phyloP scores from a whole-genome alignment of 2,888 invertebrate species.

The Epiblema foenella region DNA sequence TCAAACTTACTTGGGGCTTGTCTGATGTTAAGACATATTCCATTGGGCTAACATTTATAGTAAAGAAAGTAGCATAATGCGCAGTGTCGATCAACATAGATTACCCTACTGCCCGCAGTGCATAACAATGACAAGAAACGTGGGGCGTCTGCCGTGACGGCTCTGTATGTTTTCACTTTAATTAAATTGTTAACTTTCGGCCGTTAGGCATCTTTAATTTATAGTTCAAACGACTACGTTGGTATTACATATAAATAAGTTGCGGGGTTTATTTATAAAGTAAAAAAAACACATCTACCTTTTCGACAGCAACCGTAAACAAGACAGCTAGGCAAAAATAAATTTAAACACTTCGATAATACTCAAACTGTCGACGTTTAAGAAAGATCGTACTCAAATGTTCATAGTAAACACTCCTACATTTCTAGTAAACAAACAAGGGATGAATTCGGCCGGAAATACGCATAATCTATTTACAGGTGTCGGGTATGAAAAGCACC shows the following conservation, averaged over 20 bases:
- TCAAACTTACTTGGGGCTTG: too few relatives aligned
- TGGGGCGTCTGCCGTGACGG: slow-evolving; percentile 38
- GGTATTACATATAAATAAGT: too few relatives aligned
- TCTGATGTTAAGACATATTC: too few relatives aligned
- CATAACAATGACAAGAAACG: slow-evolving; percentile 38
- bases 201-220: not conserved
- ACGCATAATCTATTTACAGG: slow-evolving; percentile 34
- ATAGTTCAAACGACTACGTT: too few relatives aligned
- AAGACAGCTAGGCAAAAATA: too few relatives aligned
- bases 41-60: not conserved
- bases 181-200: slow-evolving; percentile 19
- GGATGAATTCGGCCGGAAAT: slow-evolving; percentile 10
- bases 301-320: too few relatives aligned
- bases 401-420: slow-evolving; percentile 6
- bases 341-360: not conserved
- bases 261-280: too few relatives aligned
- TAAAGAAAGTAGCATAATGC: slow-evolving; percentile 31
- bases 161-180: slow-evolving; percentile 32
- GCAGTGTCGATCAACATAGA: slow-evolving; percentile 31
- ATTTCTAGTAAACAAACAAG: slow-evolving; percentile 24
- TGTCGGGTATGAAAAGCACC: slow-evolving; percentile 31
- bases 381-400: not conserved
- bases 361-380: not conserved
- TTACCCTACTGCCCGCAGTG: slow-evolving; percentile 36
- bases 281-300: too few relatives aligned